Conservation (phyloP, 2,797 vertebrate genomes). For the Hephaestus fuliginosus region DNA sequence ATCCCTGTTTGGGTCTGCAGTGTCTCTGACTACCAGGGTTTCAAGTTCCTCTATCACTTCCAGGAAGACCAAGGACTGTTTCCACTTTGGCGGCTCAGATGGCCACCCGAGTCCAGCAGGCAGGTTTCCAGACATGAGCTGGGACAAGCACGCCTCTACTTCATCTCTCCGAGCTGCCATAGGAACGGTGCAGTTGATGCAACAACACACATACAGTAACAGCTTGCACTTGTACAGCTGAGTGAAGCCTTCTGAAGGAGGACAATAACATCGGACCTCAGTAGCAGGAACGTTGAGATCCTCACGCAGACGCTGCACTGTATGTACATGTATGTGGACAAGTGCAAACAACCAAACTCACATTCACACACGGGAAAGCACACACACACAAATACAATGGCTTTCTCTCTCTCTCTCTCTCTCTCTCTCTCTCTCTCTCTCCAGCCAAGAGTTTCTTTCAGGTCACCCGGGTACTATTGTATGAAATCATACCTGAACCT, state of each 20-base stretch:
- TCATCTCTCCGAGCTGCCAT: constrained; percentile 58
- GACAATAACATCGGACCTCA: constrained; percentile 14
- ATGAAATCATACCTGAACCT: background rate
- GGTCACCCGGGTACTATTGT: background rate
- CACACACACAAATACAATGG: background rate
- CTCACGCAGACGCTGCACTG: background rate
- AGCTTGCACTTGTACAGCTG: constrained; percentile 28
- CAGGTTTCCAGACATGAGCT: constrained; percentile 66
- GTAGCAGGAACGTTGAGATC: background rate
- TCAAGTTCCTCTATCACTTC: constrained; percentile 57
- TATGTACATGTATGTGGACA: background rate
- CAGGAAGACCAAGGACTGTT: constrained; percentile 58
- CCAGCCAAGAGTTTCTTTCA: background rate
- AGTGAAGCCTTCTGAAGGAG: constrained; percentile 28
- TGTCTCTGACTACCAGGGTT: constrained; percentile 25
- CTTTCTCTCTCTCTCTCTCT: no score
- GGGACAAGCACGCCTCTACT: constrained; percentile 35
- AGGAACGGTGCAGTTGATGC: constrained; percentile 42
- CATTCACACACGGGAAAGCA: background rate
- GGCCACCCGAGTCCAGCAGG: constrained; percentile 55
- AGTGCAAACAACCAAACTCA: background rate
- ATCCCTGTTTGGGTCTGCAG: background rate
- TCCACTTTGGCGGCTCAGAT: constrained; percentile 57
- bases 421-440: background rate
- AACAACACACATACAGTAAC: constrained; percentile 51